A percentile compares a stretch with the other conserved stretches of the same genome.
phyloP scores from a whole-genome alignment of 2,113 vertebrate genomes.

The Climacteris rufus region DNA sequence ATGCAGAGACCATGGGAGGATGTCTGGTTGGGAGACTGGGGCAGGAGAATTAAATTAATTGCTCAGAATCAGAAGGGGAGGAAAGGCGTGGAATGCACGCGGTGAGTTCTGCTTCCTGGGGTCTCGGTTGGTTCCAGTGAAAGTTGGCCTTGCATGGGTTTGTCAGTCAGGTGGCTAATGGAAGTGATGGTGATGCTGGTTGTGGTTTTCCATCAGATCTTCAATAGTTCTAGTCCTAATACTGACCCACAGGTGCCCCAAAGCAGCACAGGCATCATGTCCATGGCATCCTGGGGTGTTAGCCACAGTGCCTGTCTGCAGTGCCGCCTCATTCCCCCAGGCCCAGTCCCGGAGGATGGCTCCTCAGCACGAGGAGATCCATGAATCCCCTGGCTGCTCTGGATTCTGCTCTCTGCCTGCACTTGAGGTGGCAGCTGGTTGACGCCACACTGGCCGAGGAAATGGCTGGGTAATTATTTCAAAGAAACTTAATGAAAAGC shows the following conservation, averaged over 20 bases:
- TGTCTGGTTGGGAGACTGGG: neutral
- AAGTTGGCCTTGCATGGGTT: rapidly evolving
- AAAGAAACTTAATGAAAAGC: slow-evolving; percentile 44
- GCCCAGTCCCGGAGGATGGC: rapidly evolving
- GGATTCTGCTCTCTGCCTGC: neutral
- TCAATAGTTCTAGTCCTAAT: neutral
- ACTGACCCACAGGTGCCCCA: rapidly evolving
- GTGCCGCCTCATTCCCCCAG: neutral
- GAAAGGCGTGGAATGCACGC: neutral
- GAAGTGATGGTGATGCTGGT: neutral
- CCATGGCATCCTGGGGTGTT: rapidly evolving
- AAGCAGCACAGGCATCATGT: neutral
- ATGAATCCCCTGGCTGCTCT: neutral
- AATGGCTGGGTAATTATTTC: neutral
- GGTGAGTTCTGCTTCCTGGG: neutral
- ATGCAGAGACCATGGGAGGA: neutral
- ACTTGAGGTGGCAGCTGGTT: neutral
- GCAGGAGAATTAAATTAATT: neutral
- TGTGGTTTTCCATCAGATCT: neutral
- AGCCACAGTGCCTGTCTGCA: neutral
- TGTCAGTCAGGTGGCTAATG: rapidly evolving
- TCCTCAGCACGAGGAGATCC: neutral
- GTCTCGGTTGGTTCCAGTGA: rapidly evolving
- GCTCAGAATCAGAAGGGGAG: neutral
- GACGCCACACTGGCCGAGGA: neutral